Conservation (phyloP, 2,113 vertebrate genomes). For the Seriola quinqueradiata region DNA sequence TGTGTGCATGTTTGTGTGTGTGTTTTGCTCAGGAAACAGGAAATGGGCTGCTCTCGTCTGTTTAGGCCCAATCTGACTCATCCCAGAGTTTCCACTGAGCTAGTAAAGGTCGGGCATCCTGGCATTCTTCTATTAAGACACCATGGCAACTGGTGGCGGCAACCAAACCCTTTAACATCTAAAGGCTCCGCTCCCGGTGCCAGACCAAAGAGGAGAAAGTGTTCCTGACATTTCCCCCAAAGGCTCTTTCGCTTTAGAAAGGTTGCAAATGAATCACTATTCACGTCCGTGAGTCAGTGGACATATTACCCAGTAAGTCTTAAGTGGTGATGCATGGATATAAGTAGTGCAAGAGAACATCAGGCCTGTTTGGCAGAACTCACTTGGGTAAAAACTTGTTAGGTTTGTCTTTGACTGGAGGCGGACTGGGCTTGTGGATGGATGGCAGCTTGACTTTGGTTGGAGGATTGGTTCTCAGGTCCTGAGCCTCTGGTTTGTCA, state of each 20-base stretch:
- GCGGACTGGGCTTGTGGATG: conserved; percentile 70
- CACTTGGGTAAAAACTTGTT: conserved; percentile 74
- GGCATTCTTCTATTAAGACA: conserved; percentile 74
- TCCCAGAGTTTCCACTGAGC: conserved; percentile 75
- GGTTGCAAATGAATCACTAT: conserved; percentile 50
- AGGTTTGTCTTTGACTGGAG: conserved; percentile 83
- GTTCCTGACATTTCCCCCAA: conserved; percentile 66
- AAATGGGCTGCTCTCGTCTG: conserved; percentile 75
- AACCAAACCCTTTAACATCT: conserved; percentile 64
- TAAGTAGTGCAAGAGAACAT: not conserved
- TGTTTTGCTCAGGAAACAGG: conserved; percentile 79
- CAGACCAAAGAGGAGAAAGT: conserved; percentile 62
- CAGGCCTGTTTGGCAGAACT: conserved; percentile 49
- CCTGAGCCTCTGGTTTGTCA: conserved; percentile 80
- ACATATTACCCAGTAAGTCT: conserved; percentile 4
- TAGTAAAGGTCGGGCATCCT: conserved; percentile 73
- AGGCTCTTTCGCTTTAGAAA: conserved; percentile 40
- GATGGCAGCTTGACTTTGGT: conserved; percentile 82
- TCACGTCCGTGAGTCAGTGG: conserved; percentile 1
- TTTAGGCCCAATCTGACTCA: conserved; percentile 78
- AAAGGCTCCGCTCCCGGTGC: conserved; percentile 48
- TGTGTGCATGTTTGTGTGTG: conserved; percentile 11
- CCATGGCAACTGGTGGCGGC: conserved; percentile 67
- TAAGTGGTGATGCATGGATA: not conserved
- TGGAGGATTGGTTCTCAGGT: conserved; percentile 80